Evolutionary conservation across 2,113 vertebrate species (phyloP).

Genomic region (Hucho hucho): DNA sequence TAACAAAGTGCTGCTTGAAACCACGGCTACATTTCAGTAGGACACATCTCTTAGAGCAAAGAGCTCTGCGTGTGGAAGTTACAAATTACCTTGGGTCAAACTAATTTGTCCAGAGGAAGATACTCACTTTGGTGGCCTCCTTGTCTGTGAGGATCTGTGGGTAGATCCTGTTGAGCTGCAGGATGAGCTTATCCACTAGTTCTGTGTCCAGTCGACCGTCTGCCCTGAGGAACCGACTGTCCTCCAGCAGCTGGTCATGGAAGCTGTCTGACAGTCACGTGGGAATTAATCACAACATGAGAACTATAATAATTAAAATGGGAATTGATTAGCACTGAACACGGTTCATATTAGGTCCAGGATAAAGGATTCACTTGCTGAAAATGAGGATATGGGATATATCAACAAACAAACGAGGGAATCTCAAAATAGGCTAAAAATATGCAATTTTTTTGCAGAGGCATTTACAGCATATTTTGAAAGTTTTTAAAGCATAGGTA

Average conservation of each 20-base stretch:
- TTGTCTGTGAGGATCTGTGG: conserved; percentile 92
- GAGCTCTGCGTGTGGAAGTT: no score
- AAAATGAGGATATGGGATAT: neutral
- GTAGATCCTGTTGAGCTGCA: conserved; percentile 96
- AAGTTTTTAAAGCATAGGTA: no score
- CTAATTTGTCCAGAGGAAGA: neutral
- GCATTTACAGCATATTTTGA: no score
- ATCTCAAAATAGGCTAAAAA: no score
- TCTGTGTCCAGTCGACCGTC: conserved; percentile 83
- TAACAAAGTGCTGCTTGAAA: no score
- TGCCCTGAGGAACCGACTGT: conserved; percentile 81
- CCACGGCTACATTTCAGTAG: neutral
- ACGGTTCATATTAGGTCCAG: neutral
- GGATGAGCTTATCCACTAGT: conserved; percentile 88
- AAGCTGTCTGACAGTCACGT: conserved; percentile 68
- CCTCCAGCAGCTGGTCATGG: conserved; percentile 83
- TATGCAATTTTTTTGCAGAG: no score
- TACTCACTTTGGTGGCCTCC: conserved; percentile 88
- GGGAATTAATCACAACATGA: neutral
- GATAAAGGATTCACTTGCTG: neutral
- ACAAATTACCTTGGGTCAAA: neutral
- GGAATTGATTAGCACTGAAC: neutral
- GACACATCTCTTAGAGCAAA: neutral
- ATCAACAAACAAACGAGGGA: neutral
- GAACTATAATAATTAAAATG: neutral